These are phyloP conservation scores for Danio choprae DNA, from an alignment of 2,797 vertebrate species.

Conservation along the genomic window DNA sequence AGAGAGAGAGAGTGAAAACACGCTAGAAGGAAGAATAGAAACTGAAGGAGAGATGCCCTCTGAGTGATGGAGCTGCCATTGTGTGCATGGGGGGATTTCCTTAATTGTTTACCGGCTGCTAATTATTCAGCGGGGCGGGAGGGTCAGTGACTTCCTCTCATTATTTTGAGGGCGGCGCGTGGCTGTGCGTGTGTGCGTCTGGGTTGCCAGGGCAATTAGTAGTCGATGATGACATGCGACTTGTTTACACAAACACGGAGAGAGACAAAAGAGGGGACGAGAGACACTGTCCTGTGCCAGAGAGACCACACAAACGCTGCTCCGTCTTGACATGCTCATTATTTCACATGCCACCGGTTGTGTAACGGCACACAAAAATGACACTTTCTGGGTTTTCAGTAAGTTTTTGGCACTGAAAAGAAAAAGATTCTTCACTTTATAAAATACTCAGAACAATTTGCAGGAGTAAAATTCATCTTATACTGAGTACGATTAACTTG, in stretches of 20 bases:
- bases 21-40: too few relatives aligned
- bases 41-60: too few relatives aligned
- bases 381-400: too few relatives aligned
- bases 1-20: too few relatives aligned
- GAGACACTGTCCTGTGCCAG: conserved; percentile 37
- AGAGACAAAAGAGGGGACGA: conserved; percentile 54
- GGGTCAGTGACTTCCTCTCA: conserved; percentile 61
- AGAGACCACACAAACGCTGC: conserved; percentile 52
- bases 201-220: conserved; percentile 66
- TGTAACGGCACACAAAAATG: too few relatives aligned
- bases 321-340: conserved; percentile 23
- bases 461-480: too few relatives aligned
- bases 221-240: conserved; percentile 61
- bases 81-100: conserved; percentile 49
- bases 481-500: too few relatives aligned
- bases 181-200: conserved; percentile 49
- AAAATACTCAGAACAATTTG: too few relatives aligned
- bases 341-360: too few relatives aligned
- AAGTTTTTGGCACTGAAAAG: too few relatives aligned
- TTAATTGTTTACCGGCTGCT: conserved; percentile 63
- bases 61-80: conserved; percentile 56
- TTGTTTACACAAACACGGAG: conserved; percentile 66
- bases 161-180: conserved; percentile 64
- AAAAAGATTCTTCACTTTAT: too few relatives aligned
- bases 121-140: conserved; percentile 59